A percentile compares a stretch with the other conserved stretches of the same genome.
Conservation (phyloP, 2,113 vertebrate genomes). For the Pristiophorus japonicus region DNA sequence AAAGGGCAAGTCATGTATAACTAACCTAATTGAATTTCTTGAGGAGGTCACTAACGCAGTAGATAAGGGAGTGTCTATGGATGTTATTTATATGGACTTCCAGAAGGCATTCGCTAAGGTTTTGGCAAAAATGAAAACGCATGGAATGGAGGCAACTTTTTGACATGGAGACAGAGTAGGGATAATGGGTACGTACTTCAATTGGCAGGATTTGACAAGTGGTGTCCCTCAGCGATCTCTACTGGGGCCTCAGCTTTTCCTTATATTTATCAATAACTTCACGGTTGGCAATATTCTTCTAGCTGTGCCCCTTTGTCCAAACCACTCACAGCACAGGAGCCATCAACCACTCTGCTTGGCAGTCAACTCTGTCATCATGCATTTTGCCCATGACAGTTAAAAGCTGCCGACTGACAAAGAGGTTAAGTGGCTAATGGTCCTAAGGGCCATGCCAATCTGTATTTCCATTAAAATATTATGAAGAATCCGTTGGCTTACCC, state of each 20-base stretch:
- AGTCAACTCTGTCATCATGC: neutral
- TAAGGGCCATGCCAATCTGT: neutral
- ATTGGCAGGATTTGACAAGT: neutral
- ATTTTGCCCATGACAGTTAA: neutral
- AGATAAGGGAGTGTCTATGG: neutral
- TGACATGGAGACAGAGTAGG: neutral
- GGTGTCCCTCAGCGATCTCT: neutral
- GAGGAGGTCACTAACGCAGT: neutral
- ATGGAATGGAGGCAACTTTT: neutral
- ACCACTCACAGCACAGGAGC: neutral
- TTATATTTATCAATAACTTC: neutral
- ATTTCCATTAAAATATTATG: neutral
- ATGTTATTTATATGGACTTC: neutral
- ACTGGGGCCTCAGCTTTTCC: neutral
- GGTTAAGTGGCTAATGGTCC: neutral
- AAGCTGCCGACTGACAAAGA: too few relatives aligned
- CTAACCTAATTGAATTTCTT: neutral
- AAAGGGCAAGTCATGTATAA: too few relatives aligned
- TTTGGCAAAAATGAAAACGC: neutral
- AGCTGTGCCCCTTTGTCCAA: neutral
- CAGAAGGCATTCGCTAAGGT: neutral
- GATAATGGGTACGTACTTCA: neutral
- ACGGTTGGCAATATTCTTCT: neutral
- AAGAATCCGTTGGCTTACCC: slow-evolving; percentile 50
- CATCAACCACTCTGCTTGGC: neutral